phyloP scores from a whole-genome alignment of 2,113 vertebrate genomes.

The Brachyistius frenatus region DNA sequence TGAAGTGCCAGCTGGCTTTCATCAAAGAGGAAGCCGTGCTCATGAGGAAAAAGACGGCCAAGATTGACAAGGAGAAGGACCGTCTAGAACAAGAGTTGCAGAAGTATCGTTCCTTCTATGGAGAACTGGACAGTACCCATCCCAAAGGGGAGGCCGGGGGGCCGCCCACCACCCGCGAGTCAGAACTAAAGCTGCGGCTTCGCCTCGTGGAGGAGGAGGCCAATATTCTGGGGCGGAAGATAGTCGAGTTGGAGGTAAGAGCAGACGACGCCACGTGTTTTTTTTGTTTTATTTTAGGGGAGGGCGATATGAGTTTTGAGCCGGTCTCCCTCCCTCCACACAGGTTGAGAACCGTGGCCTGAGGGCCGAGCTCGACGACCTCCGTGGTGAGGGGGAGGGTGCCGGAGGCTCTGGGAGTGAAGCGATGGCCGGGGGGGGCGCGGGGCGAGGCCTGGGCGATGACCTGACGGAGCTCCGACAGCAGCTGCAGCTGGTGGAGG shows the following conservation, averaged over 20 bases:
- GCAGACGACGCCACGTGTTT: too few relatives aligned
- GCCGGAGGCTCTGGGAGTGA: slow-evolving; percentile 79
- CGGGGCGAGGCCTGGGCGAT: slow-evolving; percentile 88
- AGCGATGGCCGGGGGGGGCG: slow-evolving; percentile 81
- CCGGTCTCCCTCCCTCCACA: not conserved
- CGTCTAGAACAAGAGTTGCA: slow-evolving; percentile 94
- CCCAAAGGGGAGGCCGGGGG: slow-evolving; percentile 96
- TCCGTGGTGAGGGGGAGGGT: slow-evolving; percentile 91
- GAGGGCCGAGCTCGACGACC: slow-evolving; percentile 94
- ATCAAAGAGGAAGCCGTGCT: slow-evolving; percentile 95
- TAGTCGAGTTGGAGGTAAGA: slow-evolving; percentile 92
- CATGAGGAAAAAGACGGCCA: slow-evolving; percentile 98
- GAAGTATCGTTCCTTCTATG: slow-evolving; percentile 96
- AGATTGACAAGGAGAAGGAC: slow-evolving; percentile 97
- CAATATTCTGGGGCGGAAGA: slow-evolving; percentile 97
- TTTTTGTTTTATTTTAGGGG: too few relatives aligned
- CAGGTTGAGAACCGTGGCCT: slow-evolving; percentile 94
- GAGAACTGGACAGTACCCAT: slow-evolving; percentile 94
- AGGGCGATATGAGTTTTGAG: not conserved
- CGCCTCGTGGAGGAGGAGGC: slow-evolving; percentile 97
- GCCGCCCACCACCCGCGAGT: slow-evolving; percentile 94
- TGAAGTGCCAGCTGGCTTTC: slow-evolving; percentile 96
- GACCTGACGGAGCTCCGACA: slow-evolving; percentile 94
- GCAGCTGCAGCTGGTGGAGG: slow-evolving; percentile 96
- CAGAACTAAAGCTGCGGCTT: slow-evolving; percentile 94